Conservation (phyloP, 2,113 vertebrate genomes). For the Laticauda laticaudata region DNA sequence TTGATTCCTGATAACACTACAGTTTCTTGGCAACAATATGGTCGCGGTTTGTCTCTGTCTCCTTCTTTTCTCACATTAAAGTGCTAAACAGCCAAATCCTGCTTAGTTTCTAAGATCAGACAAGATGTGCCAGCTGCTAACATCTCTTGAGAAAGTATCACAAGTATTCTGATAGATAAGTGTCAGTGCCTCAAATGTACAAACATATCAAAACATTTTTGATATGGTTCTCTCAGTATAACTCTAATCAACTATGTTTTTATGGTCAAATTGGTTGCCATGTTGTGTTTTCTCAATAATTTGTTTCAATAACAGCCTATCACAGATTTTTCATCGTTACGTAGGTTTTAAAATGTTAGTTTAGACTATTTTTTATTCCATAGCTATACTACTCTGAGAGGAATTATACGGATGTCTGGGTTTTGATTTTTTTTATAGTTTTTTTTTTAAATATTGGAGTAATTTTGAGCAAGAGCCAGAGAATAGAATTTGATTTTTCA, state of each 20-base stretch:
- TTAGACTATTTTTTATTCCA: neutral
- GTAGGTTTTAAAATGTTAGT: neutral
- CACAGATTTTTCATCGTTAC: neutral
- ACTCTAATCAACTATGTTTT: neutral
- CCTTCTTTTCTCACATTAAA: neutral
- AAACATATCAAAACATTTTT: neutral
- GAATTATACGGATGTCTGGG: neutral
- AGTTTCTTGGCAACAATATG: neutral
- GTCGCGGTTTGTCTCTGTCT: neutral
- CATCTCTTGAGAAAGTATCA: neutral
- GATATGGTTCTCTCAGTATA: neutral
- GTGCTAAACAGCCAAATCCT: neutral
- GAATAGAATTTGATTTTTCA: neutral
- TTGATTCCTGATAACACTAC: neutral
- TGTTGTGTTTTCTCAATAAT: neutral
- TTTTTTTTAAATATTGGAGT: too few species aligned
- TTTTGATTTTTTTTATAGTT: neutral
- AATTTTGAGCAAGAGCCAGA: neutral
- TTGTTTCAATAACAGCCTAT: neutral
- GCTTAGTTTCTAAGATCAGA: neutral
- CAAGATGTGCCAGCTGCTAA: neutral
- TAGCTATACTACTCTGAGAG: neutral
- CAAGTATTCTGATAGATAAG: neutral
- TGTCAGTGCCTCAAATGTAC: neutral
- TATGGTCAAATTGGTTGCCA: neutral